These are phyloP conservation scores for Clistopyga incitator DNA, from an alignment of 2,888 invertebrate genomes.

Conservation along the genomic window DNA sequence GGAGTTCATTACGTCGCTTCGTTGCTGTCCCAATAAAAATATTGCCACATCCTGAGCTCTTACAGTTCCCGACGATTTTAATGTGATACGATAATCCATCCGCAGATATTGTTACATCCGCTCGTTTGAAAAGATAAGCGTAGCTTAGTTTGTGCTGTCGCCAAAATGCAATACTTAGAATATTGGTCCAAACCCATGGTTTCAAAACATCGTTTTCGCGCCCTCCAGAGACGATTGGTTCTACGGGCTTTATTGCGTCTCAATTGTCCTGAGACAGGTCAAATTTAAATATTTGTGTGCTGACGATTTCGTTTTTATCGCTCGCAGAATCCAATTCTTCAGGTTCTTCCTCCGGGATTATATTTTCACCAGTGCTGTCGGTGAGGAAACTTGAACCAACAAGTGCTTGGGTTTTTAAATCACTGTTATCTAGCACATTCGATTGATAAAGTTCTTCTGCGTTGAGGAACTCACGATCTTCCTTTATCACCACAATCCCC, in stretches of 20 bases:
- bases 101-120: conserved; percentile 19
- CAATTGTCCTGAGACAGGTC: conserved; percentile 39
- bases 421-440: conserved; percentile 13
- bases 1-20: conserved; percentile 23
- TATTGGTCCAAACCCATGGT: conserved; percentile 43
- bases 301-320: not conserved
- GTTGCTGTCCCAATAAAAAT: conserved; percentile 44
- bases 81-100: conserved; percentile 37
- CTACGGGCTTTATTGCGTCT: conserved; percentile 47
- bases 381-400: not conserved
- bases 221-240: not conserved
- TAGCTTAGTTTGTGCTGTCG: conserved; percentile 56
- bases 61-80: conserved; percentile 53
- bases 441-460: conserved; percentile 16
- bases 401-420: not conserved
- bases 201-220: too few relatives aligned
- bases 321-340: not conserved
- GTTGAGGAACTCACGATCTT: not conserved
- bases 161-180: conserved; percentile 60
- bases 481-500: conserved; percentile 3
- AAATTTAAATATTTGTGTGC: not conserved
- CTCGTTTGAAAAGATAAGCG: conserved; percentile 59
- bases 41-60: conserved; percentile 51
- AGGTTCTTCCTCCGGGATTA: not conserved
- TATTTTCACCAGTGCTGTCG: not conserved